These are phyloP conservation scores for Archegozetes longisetosus DNA, from an alignment of 1,140 invertebrate species.

Conservation along the genomic window DNA sequence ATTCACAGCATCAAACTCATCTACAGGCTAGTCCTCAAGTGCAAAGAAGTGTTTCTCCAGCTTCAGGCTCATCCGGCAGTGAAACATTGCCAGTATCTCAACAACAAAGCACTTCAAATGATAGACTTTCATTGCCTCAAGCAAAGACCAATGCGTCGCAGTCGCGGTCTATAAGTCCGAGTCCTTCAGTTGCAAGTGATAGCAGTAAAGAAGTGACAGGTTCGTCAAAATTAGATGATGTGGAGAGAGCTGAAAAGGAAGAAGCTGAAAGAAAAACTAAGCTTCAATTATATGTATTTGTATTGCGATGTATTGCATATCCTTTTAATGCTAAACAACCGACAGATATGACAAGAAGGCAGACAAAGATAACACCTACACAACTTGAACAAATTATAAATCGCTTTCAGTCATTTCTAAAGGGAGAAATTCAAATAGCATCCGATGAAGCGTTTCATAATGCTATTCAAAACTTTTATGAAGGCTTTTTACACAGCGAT, in stretches of 20 bases:
- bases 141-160: not conserved
- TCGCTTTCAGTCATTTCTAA: conserved; percentile 65
- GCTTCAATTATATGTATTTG: conserved; percentile 95
- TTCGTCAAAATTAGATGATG: conserved; percentile 6
- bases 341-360: conserved; percentile 83
- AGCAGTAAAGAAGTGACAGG: not conserved
- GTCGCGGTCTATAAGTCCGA: not conserved
- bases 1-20: not conserved
- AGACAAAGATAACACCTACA: conserved; percentile 85
- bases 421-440: conserved; percentile 85
- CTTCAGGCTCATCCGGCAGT: not conserved
- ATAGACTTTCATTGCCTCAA: not conserved
- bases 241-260: conserved; percentile 21
- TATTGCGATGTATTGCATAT: conserved; percentile 93
- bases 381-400: conserved; percentile 88
- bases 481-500: conserved; percentile 94
- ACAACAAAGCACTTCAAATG: not conserved
- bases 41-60: not conserved
- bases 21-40: not conserved
- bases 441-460: conserved; percentile 99
- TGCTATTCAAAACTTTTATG: conserved; percentile 90
- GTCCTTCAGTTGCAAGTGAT: not conserved
- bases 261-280: conserved; percentile 65
- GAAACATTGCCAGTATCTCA: not conserved
- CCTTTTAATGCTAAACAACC: conserved; percentile 99